phyloP scores from a whole-genome alignment of 2,797 vertebrate genomes.

The Sitta carolinensis region DNA sequence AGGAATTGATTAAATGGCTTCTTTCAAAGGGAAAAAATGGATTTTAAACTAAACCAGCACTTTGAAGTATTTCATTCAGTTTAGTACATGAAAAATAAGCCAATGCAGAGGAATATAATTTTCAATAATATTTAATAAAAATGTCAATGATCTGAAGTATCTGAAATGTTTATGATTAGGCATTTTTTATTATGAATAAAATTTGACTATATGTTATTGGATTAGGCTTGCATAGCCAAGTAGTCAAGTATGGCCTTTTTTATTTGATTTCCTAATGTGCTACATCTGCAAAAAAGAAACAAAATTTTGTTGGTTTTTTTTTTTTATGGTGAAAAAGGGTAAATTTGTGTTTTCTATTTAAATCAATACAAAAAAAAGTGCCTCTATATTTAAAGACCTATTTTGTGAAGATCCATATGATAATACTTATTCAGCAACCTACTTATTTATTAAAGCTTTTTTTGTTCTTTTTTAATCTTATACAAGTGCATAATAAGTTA shows the following conservation, averaged over 20 bases:
- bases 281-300: background rate
- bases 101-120: background rate
- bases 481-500: background rate
- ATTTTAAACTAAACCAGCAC: background rate
- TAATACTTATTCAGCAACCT: background rate
- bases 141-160: background rate
- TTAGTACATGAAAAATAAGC: background rate
- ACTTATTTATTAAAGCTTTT: background rate
- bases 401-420: background rate
- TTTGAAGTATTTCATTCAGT: background rate
- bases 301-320: background rate
- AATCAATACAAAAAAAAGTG: background rate
- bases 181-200: background rate
- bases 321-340: background rate
- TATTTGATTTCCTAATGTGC: background rate
- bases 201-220: background rate
- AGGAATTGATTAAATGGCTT: background rate
- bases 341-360: background rate
- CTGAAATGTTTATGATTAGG: background rate
- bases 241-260: background rate
- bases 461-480: background rate
- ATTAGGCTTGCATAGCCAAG: background rate
- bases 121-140: background rate
- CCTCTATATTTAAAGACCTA: background rate
- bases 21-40: background rate